Percentiles rank a stretch among this genome's conserved stretches.
phyloP scores from a whole-genome alignment of 2,888 invertebrate genomes.

The Lycaena phlaeas region DNA sequence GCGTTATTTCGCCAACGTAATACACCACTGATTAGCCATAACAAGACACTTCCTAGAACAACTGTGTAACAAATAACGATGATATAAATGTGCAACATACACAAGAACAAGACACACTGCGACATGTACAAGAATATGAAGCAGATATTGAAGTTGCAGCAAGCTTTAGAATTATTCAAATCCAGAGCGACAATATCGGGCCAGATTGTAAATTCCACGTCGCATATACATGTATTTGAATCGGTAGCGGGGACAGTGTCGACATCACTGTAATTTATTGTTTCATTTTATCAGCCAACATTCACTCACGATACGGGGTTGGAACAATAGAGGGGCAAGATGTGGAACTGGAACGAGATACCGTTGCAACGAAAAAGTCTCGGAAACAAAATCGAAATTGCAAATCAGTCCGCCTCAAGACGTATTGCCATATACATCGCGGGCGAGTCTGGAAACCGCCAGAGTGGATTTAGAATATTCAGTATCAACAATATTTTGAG shows the following conservation, averaged over 20 bases:
- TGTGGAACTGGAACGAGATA: conserved; percentile 35
- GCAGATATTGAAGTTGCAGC: conserved; percentile 14
- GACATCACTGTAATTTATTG: conserved; percentile 45
- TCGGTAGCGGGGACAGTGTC: conserved; percentile 41
- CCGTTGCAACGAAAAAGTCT: conserved; percentile 37
- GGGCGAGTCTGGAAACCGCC: conserved; percentile 28
- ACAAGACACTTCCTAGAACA: conserved; percentile 22
- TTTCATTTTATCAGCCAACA: conserved; percentile 34
- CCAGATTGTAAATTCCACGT: conserved; percentile 35
- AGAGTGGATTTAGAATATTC: too few relatives aligned
- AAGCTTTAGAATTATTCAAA: conserved; percentile 15
- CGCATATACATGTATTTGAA: conserved; percentile 37
- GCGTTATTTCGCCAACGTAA: conserved; percentile 23
- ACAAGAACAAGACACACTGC: conserved; percentile 12
- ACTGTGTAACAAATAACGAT: conserved; percentile 15
- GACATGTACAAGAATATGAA: conserved; percentile 15
- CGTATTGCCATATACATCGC: conserved; percentile 27
- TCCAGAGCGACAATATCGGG: conserved; percentile 28
- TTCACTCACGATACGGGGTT: conserved; percentile 27
- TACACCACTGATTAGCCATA: conserved; percentile 21
- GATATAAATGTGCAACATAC: conserved; percentile 13
- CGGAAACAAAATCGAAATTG: conserved; percentile 33
- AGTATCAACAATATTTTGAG: too few relatives aligned
- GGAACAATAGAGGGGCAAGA: conserved; percentile 29
- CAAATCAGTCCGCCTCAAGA: conserved; percentile 22